Evolutionary conservation across 2,797 vertebrate genomes (phyloP).

Genomic region (Clarias fuscus): DNA sequence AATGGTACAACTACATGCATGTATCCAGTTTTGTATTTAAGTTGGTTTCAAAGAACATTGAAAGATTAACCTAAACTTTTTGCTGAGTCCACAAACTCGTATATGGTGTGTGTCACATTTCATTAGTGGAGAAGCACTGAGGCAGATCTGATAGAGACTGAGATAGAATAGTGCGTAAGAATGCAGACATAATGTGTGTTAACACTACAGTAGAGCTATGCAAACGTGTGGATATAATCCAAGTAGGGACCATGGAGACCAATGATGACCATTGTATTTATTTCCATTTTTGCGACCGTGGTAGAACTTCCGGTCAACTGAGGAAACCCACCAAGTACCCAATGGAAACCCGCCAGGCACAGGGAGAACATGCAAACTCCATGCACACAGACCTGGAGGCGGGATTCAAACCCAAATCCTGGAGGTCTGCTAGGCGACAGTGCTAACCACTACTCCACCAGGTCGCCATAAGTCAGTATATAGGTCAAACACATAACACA

Average conservation of each 20-base stretch:
- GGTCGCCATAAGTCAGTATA: not conserved
- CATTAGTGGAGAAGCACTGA: not conserved
- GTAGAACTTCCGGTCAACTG: too few relatives aligned
- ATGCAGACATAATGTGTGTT: not conserved
- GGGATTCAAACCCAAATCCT: too few relatives aligned
- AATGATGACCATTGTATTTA: not conserved
- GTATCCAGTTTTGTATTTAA: not conserved
- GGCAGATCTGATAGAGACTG: slow-evolving; percentile 10
- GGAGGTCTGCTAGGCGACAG: too few relatives aligned
- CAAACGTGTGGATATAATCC: too few relatives aligned
- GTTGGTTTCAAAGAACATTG: not conserved
- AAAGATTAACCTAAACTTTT: not conserved
- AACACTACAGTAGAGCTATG: not conserved
- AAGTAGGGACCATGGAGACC: too few relatives aligned
- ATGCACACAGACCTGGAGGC: too few relatives aligned
- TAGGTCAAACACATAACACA: not conserved
- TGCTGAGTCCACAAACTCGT: not conserved
- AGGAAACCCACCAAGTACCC: too few relatives aligned
- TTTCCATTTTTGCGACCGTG: too few relatives aligned
- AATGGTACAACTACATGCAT: not conserved
- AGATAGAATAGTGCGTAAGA: not conserved
- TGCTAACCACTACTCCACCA: too few relatives aligned
- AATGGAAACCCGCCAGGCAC: too few relatives aligned
- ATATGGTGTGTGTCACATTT: not conserved
- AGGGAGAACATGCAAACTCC: too few relatives aligned